phyloP scores from a whole-genome alignment of 1,140 invertebrate genomes.

The Drosophila pruinosa region DNA sequence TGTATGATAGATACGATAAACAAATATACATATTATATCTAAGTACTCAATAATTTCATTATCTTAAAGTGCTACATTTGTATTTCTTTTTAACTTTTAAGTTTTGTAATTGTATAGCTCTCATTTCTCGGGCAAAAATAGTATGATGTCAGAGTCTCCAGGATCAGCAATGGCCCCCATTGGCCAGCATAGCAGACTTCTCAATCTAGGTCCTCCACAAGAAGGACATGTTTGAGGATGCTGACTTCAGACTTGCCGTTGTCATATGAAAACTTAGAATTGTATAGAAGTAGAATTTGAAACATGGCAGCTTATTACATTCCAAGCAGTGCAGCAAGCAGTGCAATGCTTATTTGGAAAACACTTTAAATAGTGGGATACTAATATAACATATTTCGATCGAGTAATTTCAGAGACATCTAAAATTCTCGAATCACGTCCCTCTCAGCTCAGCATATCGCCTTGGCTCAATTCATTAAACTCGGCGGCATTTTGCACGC shows the following conservation, averaged over 20 bases:
- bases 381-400: too few species aligned
- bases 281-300: too few species aligned
- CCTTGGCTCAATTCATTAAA: conserved; percentile 72
- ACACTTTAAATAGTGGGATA: too few species aligned
- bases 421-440: background rate
- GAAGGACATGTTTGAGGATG: conserved; percentile 51
- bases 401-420: background rate
- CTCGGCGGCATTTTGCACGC: conserved; percentile 31
- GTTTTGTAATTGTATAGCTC: too few species aligned
- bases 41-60: too few species aligned
- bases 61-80: too few species aligned
- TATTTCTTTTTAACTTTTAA: too few species aligned
- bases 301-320: too few species aligned
- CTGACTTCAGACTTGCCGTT: too few species aligned
- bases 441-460: conserved; percentile 11
- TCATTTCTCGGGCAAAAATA: conserved; percentile 89
- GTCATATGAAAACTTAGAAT: too few species aligned
- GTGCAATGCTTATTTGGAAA: too few species aligned
- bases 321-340: too few species aligned
- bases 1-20: background rate
- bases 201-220: conserved; percentile 98
- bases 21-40: background rate
- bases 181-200: conserved; percentile 99
- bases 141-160: conserved; percentile 99
- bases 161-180: conserved; percentile 99